Evolutionary conservation across 1,140 invertebrate species (phyloP), one percentile per base, ranked within the genome.

Genomic region (Drosophila sturtevanti): DNA sequence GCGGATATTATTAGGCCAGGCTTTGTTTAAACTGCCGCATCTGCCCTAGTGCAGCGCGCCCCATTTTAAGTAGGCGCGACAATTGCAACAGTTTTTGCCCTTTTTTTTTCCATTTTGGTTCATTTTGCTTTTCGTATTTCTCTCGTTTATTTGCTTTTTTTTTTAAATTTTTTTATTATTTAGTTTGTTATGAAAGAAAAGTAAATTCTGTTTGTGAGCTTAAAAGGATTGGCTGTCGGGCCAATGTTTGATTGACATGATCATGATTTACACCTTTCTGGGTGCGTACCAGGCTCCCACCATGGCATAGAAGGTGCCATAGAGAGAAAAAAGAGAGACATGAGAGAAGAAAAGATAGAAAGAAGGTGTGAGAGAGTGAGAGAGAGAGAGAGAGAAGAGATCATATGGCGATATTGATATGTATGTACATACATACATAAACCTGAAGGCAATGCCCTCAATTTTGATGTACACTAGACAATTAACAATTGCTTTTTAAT

Each of bases 261-360:
- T 90, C 89, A 89, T 90, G 87, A 90, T 90, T 90, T 90, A 89
- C 87, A 90, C 87, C 87, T 90, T 90, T 90, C 62, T 89, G 85
- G 87, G 89, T 90, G 87, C 87, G 87, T 85, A 90, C 72, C 21
- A 75, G 74, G 85, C 87, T 89, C 89, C 87, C 89, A 90, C 87
- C 68, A 41, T 34, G 59, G 48, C 12, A 9, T 16, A 6, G 14
- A n/a, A 14, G n/a, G n/a, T 38, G n/a, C 37, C n/a, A 38, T 3
- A 38, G n/a, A 38, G 37, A 1, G 12, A 1, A 12, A 60, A 18
- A 31, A 35, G 24, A 6, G 18, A 59, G 22, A 27, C 16, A n/a
- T n/a, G n/a, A n/a, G n/a, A n/a, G n/a, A n/a, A n/a, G n/a, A n/a
- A n/a, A n/a, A 21, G 14, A 31, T 11, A 34, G 16, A 37, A 52